A percentile compares a stretch with the other conserved stretches of the same genome.
phyloP scores from a whole-genome alignment of 2,113 vertebrate genomes.

The Macheiramphus alcinus region DNA sequence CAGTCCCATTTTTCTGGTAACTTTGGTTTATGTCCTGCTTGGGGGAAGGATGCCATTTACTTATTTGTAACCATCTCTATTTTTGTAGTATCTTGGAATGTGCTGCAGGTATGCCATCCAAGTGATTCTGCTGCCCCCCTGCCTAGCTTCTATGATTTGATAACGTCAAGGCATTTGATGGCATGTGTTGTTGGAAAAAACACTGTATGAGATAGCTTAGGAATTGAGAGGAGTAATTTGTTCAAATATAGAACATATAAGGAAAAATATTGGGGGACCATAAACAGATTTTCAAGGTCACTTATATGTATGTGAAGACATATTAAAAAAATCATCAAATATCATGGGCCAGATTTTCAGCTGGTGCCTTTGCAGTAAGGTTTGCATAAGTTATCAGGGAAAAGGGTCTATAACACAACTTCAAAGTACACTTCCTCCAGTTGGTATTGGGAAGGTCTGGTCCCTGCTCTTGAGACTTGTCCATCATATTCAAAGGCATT shows the following conservation, averaged over 20 bases:
- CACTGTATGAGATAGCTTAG: neutral
- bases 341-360: neutral
- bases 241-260: neutral
- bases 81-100: neutral
- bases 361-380: neutral
- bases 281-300: neutral
- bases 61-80: neutral
- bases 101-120: neutral
- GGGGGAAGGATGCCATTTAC: neutral
- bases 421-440: neutral
- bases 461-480: neutral
- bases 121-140: neutral
- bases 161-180: neutral
- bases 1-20: neutral
- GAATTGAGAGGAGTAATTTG: neutral
- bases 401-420: neutral
- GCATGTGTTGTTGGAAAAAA: neutral
- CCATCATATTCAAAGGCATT: neutral
- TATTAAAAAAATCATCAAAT: neutral
- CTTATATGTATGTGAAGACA: neutral
- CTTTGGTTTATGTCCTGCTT: neutral
- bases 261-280: neutral
- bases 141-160: neutral
- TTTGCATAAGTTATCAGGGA: neutral
- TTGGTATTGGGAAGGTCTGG: neutral